These are phyloP conservation scores for Mesochorus sp. DNA, from an alignment of 2,888 invertebrate genomes.

Conservation along the genomic window DNA sequence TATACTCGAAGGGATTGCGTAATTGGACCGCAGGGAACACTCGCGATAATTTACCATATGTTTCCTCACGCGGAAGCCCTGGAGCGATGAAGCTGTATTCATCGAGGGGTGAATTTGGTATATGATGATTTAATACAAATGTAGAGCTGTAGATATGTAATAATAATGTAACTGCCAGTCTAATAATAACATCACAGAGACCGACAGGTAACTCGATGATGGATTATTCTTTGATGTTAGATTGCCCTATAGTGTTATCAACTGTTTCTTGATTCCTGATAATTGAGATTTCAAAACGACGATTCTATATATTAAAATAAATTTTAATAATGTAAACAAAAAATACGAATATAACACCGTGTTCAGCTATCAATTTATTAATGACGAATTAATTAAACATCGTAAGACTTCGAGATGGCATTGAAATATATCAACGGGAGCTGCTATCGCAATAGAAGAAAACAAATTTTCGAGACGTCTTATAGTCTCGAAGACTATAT, in stretches of 20 bases:
- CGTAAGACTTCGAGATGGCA: too few relatives aligned
- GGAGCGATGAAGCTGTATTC: conserved; percentile 44
- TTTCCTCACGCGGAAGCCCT: conserved; percentile 52
- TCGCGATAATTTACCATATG: conserved; percentile 73
- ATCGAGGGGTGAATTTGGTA: conserved; percentile 21
- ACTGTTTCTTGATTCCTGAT: too few relatives aligned
- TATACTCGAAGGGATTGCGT: conserved; percentile 65
- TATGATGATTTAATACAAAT: conserved; percentile 32
- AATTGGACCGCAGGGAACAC: conserved; percentile 73
- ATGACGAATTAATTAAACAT: too few relatives aligned
- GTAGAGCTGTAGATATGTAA: conserved; percentile 1
- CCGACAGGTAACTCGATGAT: too few relatives aligned
- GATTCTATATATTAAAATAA: too few relatives aligned
- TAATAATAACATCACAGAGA: not conserved
- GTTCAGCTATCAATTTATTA: too few relatives aligned
- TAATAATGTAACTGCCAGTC: not conserved
- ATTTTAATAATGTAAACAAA: too few relatives aligned
- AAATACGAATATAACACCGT: too few relatives aligned
- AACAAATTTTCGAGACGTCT: conserved; percentile 23
- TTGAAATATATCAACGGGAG: too few relatives aligned
- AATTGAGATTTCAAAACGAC: too few relatives aligned
- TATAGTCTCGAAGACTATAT: conserved; percentile 25
- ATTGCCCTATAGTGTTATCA: too few relatives aligned
- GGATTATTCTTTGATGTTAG: too few relatives aligned
- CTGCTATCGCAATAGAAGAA: conserved; percentile 5